A percentile compares a stretch with the other conserved stretches of the same genome.
Evolutionary conservation across 2,888 invertebrate genomes (phyloP).

Genomic region (Drosophila basisetae): DNA sequence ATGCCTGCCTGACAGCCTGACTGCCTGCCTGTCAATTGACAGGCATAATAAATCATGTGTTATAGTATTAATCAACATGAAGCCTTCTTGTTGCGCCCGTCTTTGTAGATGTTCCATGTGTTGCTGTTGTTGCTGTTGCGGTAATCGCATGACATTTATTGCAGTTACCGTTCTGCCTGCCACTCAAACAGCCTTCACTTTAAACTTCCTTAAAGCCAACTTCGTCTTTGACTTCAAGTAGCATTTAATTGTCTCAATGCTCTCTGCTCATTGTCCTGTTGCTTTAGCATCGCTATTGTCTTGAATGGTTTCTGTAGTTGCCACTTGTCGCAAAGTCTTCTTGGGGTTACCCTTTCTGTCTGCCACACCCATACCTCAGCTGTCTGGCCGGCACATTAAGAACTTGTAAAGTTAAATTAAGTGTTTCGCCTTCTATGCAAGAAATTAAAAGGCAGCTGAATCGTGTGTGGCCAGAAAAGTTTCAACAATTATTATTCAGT

Average conservation of each 20-base stretch:
- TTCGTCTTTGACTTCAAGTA: constrained; percentile 35
- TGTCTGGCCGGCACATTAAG: constrained; percentile 78
- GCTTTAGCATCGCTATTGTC: constrained; percentile 29
- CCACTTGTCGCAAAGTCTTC: constrained; percentile 62
- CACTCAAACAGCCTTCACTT: constrained; percentile 42
- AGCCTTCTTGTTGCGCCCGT: constrained; percentile 48
- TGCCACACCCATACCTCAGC: constrained; percentile 20
- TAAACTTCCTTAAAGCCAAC: constrained; percentile 55
- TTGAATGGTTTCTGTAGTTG: constrained; percentile 75
- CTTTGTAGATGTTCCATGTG: constrained; percentile 31
- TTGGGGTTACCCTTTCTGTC: constrained; percentile 9
- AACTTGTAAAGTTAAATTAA: constrained; percentile 79
- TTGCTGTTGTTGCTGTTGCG: constrained; percentile 55
- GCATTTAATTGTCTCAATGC: constrained; percentile 60
- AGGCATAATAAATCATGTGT: constrained; percentile 79
- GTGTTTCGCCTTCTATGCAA: constrained; percentile 75
- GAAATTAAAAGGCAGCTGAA: constrained; percentile 61
- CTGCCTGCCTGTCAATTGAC: constrained; percentile 64
- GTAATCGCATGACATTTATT: constrained; percentile 78
- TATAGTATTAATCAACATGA: constrained; percentile 77
- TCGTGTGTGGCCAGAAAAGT: constrained; percentile 67
- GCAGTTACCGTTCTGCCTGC: constrained; percentile 54
- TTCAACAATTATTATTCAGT: constrained; percentile 33
- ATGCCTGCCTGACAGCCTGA: constrained; percentile 13
- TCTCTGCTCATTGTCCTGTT: constrained; percentile 27